These are phyloP conservation scores for Spodoptera picta DNA, from an alignment of 2,888 invertebrate species.

Conservation along the genomic window DNA sequence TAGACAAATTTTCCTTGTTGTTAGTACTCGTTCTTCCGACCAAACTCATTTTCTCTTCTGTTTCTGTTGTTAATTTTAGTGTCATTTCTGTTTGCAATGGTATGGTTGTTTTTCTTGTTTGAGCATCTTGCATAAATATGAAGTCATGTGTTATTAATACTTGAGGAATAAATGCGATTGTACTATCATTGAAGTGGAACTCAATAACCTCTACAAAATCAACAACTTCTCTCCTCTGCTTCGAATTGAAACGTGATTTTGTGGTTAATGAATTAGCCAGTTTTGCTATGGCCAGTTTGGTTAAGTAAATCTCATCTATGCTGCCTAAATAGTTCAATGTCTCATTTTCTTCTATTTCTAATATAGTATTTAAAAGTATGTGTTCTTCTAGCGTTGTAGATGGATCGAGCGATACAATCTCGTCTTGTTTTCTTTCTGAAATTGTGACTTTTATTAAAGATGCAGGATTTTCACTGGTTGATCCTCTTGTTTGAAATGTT, in stretches of 20 bases:
- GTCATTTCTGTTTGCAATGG: neutral
- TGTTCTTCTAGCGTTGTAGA: slow-evolving; percentile 72
- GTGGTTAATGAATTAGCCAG: slow-evolving; percentile 61
- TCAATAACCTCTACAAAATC: slow-evolving; percentile 46
- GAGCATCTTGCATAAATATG: too few relatives aligned
- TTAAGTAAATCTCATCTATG: slow-evolving; percentile 76
- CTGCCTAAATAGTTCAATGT: slow-evolving; percentile 67
- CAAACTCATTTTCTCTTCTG: slow-evolving; percentile 60
- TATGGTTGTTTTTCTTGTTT: neutral
- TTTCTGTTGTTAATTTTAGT: slow-evolving; percentile 19
- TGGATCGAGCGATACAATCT: slow-evolving; percentile 60
- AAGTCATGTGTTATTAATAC: neutral
- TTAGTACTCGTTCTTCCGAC: slow-evolving; percentile 79
- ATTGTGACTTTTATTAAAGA: slow-evolving; percentile 44
- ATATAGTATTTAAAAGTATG: slow-evolving; percentile 69
- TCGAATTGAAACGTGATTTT: slow-evolving; percentile 56
- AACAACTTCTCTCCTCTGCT: slow-evolving; percentile 68
- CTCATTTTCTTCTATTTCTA: slow-evolving; percentile 75
- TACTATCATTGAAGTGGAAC: slow-evolving; percentile 7
- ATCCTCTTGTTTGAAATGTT: too few relatives aligned
- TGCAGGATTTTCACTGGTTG: too few relatives aligned
- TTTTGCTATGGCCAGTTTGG: slow-evolving; percentile 73
- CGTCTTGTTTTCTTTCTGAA: slow-evolving; percentile 69
- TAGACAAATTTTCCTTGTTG: slow-evolving; percentile 71
- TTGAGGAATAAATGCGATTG: neutral